A percentile compares a stretch with the other conserved stretches of the same genome.
These are phyloP conservation scores for Meiosimyza decipiens DNA, from an alignment of 2,888 invertebrate genomes.

Conservation along the genomic window DNA sequence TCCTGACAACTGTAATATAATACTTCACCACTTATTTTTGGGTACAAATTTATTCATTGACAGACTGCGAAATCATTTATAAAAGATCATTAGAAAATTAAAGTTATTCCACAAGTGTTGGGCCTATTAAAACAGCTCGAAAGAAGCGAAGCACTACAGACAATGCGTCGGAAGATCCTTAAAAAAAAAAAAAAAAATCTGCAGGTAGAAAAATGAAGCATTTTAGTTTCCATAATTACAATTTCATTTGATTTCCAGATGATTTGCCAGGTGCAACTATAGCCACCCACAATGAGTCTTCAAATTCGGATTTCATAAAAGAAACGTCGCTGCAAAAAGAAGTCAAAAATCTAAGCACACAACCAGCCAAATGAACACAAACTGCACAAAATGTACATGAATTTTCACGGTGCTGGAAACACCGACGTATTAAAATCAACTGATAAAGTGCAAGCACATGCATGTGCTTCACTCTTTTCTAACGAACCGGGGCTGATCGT, in stretches of 20 bases:
- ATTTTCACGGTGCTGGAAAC: slow-evolving; percentile 62
- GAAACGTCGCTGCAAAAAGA: slow-evolving; percentile 55
- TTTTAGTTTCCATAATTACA: not conserved
- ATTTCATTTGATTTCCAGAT: slow-evolving; percentile 17
- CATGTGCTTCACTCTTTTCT: slow-evolving; percentile 62
- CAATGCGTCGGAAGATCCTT: slow-evolving; percentile 28
- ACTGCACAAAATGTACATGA: slow-evolving; percentile 63
- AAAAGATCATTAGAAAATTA: slow-evolving; percentile 47
- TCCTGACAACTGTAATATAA: too few species aligned
- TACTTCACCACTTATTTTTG: too few species aligned
- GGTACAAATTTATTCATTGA: too few species aligned
- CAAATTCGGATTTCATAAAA: slow-evolving; percentile 43
- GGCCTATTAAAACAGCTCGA: slow-evolving; percentile 26
- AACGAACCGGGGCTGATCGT: slow-evolving; percentile 77
- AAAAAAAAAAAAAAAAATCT: slow-evolving; percentile 43
- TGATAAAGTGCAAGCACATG: slow-evolving; percentile 50
- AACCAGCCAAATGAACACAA: slow-evolving; percentile 49
- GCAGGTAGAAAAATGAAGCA: slow-evolving; percentile 21
- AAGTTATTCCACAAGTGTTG: slow-evolving; percentile 31
- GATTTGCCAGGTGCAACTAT: slow-evolving; percentile 19
- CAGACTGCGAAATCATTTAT: slow-evolving; percentile 76
- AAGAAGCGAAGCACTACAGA: slow-evolving; percentile 41
- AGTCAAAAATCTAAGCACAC: slow-evolving; percentile 44
- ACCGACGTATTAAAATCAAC: slow-evolving; percentile 41
- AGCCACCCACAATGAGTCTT: slow-evolving; percentile 32